Percentiles rank a stretch among this genome's conserved stretches.
These are phyloP conservation scores for Melanotaenia trifasciata DNA, from an alignment of 2,797 vertebrate species.

Conservation along the genomic window DNA sequence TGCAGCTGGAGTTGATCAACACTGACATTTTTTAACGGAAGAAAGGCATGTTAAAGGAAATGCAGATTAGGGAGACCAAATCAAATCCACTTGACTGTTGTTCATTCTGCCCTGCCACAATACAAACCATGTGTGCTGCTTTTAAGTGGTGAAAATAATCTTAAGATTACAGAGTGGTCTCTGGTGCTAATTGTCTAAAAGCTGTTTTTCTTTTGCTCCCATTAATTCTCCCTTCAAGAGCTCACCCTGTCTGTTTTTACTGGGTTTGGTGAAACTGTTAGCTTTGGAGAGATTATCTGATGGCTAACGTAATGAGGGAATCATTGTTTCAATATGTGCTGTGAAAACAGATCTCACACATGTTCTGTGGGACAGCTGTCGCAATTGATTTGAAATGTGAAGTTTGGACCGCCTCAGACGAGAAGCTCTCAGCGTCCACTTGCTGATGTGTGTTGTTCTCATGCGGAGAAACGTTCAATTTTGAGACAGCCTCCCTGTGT, in stretches of 20 bases:
- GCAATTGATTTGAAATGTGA: constrained; percentile 72
- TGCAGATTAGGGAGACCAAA: constrained; percentile 78
- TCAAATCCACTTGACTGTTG: constrained; percentile 79
- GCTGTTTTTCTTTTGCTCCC: constrained; percentile 77
- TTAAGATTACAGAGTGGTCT: constrained; percentile 83
- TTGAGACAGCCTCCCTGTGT: too few species aligned
- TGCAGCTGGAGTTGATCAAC: constrained; percentile 78
- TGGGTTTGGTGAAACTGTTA: constrained; percentile 75
- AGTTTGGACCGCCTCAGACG: constrained; percentile 63
- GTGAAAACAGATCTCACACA: constrained; percentile 66
- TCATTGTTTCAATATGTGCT: constrained; percentile 74
- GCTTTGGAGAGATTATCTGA: constrained; percentile 75
- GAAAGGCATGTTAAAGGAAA: constrained; percentile 78
- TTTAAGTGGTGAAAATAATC: constrained; percentile 84
- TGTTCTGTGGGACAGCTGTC: constrained; percentile 65
- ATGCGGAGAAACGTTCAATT: constrained; percentile 16
- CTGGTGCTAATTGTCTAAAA: constrained; percentile 83
- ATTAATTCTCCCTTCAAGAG: constrained; percentile 78
- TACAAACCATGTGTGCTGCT: constrained; percentile 80
- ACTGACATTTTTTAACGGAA: constrained; percentile 72
- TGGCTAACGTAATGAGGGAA: constrained; percentile 70
- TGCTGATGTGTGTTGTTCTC: constrained; percentile 65
- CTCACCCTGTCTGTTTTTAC: constrained; percentile 70
- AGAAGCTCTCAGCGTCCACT: constrained; percentile 60
- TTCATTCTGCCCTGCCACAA: constrained; percentile 74